Evolutionary conservation across 2,888 invertebrate genomes (phyloP), one percentile per base, ranked within the genome.

Genomic region (Drosophila multiciliata): DNA sequence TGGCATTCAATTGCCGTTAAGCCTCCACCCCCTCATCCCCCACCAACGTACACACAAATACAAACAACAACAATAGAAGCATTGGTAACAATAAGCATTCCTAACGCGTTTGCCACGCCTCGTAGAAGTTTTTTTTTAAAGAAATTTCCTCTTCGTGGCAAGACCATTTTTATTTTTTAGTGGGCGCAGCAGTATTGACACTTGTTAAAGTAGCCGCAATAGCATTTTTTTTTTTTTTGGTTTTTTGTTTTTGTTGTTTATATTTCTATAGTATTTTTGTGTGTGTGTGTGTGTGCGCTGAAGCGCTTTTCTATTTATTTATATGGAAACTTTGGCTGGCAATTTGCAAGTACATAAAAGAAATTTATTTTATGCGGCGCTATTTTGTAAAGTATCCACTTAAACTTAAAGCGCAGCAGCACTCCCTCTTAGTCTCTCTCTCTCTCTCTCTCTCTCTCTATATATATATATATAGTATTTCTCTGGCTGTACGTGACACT

Each of bases 261-360:
- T 45, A n/a, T 38, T 40, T 40, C 40, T 40, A n/a, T 40, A n/a
- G 40, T 45, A 40, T 63, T 61, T 67, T 17, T 62, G 52, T 73
- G 23, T 69, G 26, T 29, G 29, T 78, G 87, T 81, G 71, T 73
- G 58, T 74, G 75, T 63, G 58, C 72, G 71, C 73, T 79, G 55
- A 65, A 67, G 72, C 80, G 78, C 73, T 77, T 83, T 85, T 87
- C 79, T 85, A 87, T 89, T 89, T 87, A 87, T 87, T 89, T 89
- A 85, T 89, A 89, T 85, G 83, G 80, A 89, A 87, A 87, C 75
- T 87, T 87, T 87, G 83, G 70, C 79, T 77, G 76, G 90, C 87
- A 87, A 87, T 87, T 87, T 87, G 90, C 86, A 75, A 87, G 86
- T 87, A 89, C 90, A 87, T 87, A 87, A 87, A 89, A 81, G 86